phyloP scores from a whole-genome alignment of 2,113 vertebrate species.

The Cyphomyrus plagiostoma region DNA sequence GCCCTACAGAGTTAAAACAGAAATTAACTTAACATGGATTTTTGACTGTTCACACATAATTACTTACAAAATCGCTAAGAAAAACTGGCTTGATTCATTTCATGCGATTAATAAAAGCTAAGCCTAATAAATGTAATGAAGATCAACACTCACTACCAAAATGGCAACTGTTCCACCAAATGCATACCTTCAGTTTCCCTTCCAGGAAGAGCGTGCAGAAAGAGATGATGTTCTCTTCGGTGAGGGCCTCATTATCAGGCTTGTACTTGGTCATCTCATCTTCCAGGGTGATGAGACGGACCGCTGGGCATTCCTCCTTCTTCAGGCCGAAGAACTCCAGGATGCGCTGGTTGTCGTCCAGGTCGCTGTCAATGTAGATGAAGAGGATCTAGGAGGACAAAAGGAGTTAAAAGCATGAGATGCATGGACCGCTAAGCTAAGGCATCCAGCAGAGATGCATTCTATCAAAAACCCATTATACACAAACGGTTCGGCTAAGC shows the following conservation, averaged over 20 bases:
- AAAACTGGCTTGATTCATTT: neutral
- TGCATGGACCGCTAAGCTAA: neutral
- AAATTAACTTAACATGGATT: neutral
- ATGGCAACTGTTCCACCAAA: neutral
- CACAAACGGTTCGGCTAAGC: neutral
- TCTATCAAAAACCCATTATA: neutral
- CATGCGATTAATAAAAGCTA: neutral
- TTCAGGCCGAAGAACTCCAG: constrained; percentile 96
- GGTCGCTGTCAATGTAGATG: constrained; percentile 95
- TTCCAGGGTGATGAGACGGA: constrained; percentile 92
- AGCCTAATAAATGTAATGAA: neutral
- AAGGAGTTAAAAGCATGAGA: neutral
- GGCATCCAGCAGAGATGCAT: neutral
- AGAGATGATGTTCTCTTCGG: constrained; percentile 71
- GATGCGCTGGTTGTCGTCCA: constrained; percentile 92
- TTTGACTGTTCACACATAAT: neutral
- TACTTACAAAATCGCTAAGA: neutral
- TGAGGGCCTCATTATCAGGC: constrained; percentile 72
- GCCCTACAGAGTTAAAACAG: neutral
- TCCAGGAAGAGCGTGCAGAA: constrained; percentile 84
- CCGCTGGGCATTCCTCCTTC: constrained; percentile 91
- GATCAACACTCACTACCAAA: neutral
- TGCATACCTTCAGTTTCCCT: constrained; percentile 84
- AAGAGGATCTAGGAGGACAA: constrained; percentile 77
- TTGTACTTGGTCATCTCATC: constrained; percentile 99